Evolutionary conservation across 2,888 invertebrate genomes (phyloP), one percentile per base, ranked within the genome.

Genomic region (Nasonovia ribisnigri): DNA sequence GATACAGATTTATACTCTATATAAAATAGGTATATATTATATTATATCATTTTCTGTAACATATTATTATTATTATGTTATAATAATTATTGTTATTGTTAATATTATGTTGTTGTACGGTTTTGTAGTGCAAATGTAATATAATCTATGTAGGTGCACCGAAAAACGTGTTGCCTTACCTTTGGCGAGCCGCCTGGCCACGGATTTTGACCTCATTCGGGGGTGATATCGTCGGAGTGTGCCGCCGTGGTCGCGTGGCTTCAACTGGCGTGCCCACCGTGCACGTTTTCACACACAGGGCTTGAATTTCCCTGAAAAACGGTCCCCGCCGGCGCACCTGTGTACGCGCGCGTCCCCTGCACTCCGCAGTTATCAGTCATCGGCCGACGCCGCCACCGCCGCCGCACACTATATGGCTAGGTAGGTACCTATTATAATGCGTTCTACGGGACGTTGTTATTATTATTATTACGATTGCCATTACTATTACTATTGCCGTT

Each of bases 121-220:
- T n/a, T 67, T 67, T 67, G 16, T 77, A 6, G 77, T 77, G 77
- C 36, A 36, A 51, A 51, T 16, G 13, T 51, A 16, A 51, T 16
- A 51, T 16, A 51, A 51, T 51, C 13, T 51, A 11, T 51, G 11
- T 48, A 51, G 67, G 67, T 77, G 20, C 77, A 77, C 77, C 67
- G 67, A 36, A 16, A 36, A 77, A 77, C 36, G 77, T 20, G 60
- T 60, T 36, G 51, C 6, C 92, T 93, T 90, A 93, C 93, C 93
- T 93, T 90, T 89, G 48, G 90, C 93, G 10, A 93, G 90, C 42
- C 93, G 93, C 90, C 93, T 93, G 84, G 93, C 93, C 90, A 93
- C 93, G 36, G 93, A 86, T 60, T 93, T 93, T 29, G 93, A 93
- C 90, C 93, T 90, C 93, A 93, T 93, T 60, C 84, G 88, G 90